phyloP scores from a whole-genome alignment of 2,888 invertebrate genomes.

The Xanthia icteritia region DNA sequence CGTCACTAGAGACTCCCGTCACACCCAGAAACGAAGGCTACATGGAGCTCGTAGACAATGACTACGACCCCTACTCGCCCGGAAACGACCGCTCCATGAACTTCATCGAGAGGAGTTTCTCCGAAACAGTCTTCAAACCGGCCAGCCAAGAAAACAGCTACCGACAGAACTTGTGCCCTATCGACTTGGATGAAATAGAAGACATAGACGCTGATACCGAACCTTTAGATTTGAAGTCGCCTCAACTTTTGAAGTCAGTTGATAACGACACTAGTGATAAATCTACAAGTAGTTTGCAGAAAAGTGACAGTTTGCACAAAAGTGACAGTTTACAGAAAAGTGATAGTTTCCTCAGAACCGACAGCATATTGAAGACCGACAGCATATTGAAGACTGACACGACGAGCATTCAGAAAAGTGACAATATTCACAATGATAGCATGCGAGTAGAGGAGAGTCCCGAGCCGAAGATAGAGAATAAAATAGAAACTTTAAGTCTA shows the following conservation, averaged over 20 bases:
- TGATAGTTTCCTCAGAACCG: constrained; percentile 33
- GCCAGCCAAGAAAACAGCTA: constrained; percentile 67
- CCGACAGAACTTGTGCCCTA: constrained; percentile 57
- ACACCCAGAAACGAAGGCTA: constrained; percentile 83
- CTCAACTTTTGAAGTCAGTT: constrained; percentile 68
- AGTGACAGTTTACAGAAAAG: constrained; percentile 35
- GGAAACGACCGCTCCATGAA: constrained; percentile 88
- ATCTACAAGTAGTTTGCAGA: constrained; percentile 62
- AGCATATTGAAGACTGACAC: constrained; percentile 41
- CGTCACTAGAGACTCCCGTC: constrained; percentile 90
- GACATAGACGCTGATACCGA: constrained; percentile 63
- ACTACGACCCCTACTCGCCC: constrained; percentile 82
- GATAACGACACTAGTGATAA: constrained; percentile 73
- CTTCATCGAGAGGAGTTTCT: constrained; percentile 89
- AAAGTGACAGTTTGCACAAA: constrained; percentile 36
- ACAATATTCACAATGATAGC: constrained; percentile 60
- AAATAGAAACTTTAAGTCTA: constrained; percentile 76
- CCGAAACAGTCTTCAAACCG: constrained; percentile 83
- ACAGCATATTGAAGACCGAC: constrained; percentile 42
- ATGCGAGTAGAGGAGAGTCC: constrained; percentile 51
- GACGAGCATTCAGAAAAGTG: constrained; percentile 50
- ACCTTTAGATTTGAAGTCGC: constrained; percentile 67
- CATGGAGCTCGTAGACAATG: constrained; percentile 87
- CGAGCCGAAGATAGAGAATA: constrained; percentile 67
- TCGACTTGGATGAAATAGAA: constrained; percentile 55